Percentiles rank a stretch among this genome's conserved stretches.
These are phyloP conservation scores for Petrosia ficiformis DNA, from an alignment of 37 sponge, comb jelly and placozoan genomes.

Conservation along the genomic window DNA sequence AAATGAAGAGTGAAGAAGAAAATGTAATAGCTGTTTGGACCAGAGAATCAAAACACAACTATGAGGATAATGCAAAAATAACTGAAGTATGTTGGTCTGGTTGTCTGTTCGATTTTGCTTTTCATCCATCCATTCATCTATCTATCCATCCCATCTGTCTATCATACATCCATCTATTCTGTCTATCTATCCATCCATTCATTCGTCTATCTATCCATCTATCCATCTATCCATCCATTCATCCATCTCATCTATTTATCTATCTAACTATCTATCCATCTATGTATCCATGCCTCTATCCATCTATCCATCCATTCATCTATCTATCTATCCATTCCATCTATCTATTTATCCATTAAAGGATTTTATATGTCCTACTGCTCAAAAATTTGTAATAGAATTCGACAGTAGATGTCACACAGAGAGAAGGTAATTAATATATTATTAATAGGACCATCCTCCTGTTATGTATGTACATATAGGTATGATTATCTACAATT, in stretches of 20 bases:
- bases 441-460: too few species aligned
- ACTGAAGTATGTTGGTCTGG: conserved; percentile 22
- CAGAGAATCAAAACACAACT: conserved; percentile 72
- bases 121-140: too few species aligned
- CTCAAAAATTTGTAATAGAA: conserved; percentile 59
- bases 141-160: too few species aligned
- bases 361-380: conserved; percentile 32
- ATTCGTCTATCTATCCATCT: too few species aligned
- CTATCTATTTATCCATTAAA: neutral
- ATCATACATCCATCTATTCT: too few species aligned
- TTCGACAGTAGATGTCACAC: conserved; percentile 79
- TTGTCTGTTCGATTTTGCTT: neutral
- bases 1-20: conserved; percentile 3
- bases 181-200: too few species aligned
- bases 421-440: conserved; percentile 48
- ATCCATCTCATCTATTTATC: too few species aligned
- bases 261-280: too few species aligned
- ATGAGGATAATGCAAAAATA: conserved; percentile 60
- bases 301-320: too few species aligned
- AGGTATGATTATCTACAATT: conserved; percentile 86
- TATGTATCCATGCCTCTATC: too few species aligned
- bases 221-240: too few species aligned
- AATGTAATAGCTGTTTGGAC: conserved; percentile 41
- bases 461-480: neutral
- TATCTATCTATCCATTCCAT: neutral